Evolutionary conservation across 2,113 vertebrate genomes (phyloP), one percentile per base, ranked within the genome.

Genomic region (Otis tarda): DNA sequence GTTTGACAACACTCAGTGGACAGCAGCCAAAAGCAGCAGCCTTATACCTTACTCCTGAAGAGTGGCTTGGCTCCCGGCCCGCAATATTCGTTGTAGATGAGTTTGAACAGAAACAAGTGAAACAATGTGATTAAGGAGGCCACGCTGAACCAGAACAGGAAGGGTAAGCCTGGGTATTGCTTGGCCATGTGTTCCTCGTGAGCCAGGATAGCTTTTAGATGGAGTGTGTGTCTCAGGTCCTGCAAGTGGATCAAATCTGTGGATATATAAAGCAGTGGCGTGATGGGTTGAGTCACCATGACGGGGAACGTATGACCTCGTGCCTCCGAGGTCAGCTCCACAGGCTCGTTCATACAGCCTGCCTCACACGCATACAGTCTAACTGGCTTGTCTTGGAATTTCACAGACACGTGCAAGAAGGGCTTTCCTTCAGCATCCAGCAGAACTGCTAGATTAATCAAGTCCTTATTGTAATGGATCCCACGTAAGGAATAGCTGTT

Each of bases 101-200:
- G 99, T 96, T 99, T 99, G 98, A 99, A 99, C 94, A 99, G 98
- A 98, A 99, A 99, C 52, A 99, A 98, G 97, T 99, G 99, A 98
- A 99, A 99, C 70, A 99, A 98, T 1, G 99, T 99, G 97, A 99
- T 99, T 94, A 99, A 98, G 14, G 99, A 99, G 23, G 99, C 99
- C 97, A 99, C 99, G 14, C 99, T 99, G 98, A 99, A 99, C 99
- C 99, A 99, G 98, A 99, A 99, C 25, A 99, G 97, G 98, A 99
- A 99, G 82, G 99, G 99, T 95, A 99, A 98, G 59, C 99, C 99
- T 0, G 99, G 99, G 95, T 99, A 99, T 95, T 99, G 98, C 97
- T 99, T 99, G 81, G 99, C 99, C 99, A 99, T 99, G 98, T 99
- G 99, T 87, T 99, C 99, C 59, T 99, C 99, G 0, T 99, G 99